These are phyloP conservation scores for Carollia perspicillata DNA, from an alignment of 2,113 vertebrate species.

Conservation along the genomic window DNA sequence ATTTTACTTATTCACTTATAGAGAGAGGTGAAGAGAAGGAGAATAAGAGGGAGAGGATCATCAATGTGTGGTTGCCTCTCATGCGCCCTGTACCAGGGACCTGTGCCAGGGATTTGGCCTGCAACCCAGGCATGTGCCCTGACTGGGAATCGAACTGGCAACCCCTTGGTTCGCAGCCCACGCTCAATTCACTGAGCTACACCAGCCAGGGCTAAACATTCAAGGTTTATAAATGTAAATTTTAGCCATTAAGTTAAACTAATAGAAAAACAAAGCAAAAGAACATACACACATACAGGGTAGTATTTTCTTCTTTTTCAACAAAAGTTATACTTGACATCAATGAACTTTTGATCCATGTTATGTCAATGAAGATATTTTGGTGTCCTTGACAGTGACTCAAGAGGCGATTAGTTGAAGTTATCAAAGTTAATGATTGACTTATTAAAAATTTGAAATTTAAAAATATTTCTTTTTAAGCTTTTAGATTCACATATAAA, in stretches of 20 bases:
- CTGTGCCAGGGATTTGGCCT: no score
- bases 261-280: background rate
- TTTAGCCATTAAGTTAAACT: background rate
- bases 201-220: no score
- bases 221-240: background rate
- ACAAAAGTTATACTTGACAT: background rate
- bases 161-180: no score
- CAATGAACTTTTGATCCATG: background rate
- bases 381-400: background rate
- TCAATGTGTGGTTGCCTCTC: no score
- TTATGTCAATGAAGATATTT: background rate
- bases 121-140: no score
- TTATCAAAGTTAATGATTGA: constrained; percentile 5
- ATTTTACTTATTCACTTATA: no score
- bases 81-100: no score
- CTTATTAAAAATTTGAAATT: background rate
- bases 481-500: background rate
- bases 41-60: no score
- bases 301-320: background rate
- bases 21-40: no score
- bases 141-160: no score
- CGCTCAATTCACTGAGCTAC: no score
- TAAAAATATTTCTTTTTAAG: background rate
- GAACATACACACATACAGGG: background rate
- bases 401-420: background rate